Conservation (phyloP, 2,113 vertebrate species). For the Triplophysa tibetana region DNA sequence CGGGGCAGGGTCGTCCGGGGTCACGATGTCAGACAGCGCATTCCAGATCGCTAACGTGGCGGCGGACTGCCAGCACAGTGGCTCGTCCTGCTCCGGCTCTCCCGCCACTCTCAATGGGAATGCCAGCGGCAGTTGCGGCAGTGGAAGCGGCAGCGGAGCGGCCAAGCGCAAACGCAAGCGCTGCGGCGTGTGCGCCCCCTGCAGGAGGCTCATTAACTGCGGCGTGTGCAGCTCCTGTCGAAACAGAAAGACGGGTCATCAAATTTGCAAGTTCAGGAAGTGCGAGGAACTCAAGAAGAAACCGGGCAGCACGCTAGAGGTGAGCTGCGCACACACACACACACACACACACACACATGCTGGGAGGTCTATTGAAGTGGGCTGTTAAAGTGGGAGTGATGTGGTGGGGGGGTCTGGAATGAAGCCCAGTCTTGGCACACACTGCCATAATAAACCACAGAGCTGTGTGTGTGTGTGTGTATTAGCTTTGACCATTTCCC, state of each 20-base stretch:
- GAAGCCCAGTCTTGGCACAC: conserved; percentile 53
- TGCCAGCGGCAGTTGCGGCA: conserved; percentile 57
- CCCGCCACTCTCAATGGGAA: conserved; percentile 66
- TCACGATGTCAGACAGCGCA: conserved; percentile 81
- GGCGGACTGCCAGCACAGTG: conserved; percentile 88
- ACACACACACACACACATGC: conserved; percentile 42
- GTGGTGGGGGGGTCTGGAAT: conserved; percentile 52
- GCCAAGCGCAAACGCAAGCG: conserved; percentile 95
- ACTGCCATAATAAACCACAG: conserved; percentile 48
- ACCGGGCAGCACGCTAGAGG: conserved; percentile 89
- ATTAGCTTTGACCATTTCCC: conserved; percentile 38
- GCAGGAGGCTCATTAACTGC: conserved; percentile 94
- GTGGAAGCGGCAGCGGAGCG: conserved; percentile 59
- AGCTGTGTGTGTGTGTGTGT: conserved; percentile 43
- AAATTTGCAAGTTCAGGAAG: conserved; percentile 99
- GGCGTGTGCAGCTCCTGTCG: conserved; percentile 95
- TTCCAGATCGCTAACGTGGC: conserved; percentile 88
- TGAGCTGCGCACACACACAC: conserved; percentile 55
- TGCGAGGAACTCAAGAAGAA: conserved; percentile 98
- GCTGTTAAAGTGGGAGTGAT: conserved; percentile 48
- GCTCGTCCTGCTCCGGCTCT: conserved; percentile 75
- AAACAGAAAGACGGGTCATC: conserved; percentile 96
- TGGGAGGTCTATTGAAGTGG: conserved; percentile 35
- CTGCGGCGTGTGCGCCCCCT: conserved; percentile 92
- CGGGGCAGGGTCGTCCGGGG: conserved; percentile 81